Evolutionary conservation across 2,113 vertebrate genomes (phyloP).

Genomic region (Carettochelys insculpta): DNA sequence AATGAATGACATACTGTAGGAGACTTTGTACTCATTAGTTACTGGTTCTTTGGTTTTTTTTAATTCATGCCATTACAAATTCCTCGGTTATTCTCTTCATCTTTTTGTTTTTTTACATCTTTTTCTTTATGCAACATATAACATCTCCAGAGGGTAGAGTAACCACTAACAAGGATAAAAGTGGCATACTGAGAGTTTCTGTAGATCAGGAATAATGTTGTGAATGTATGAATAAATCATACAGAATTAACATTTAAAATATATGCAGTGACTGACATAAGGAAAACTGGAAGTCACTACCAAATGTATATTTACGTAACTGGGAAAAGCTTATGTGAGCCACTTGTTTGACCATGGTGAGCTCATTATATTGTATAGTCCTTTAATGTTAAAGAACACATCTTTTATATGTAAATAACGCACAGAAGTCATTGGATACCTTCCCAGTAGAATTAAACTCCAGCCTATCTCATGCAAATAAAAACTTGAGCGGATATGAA

Average conservation of each 20-base stretch:
- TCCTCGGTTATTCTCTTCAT: background rate
- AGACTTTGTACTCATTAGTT: constrained; percentile 60
- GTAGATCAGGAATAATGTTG: background rate
- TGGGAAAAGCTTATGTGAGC: background rate
- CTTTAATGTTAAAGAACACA: background rate
- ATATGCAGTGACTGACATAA: background rate
- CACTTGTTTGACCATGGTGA: constrained; percentile 12
- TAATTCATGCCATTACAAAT: constrained; percentile 30
- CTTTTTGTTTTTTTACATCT: background rate
- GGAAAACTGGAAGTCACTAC: constrained; percentile 41
- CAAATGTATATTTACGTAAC: constrained; percentile 24
- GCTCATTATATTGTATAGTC: background rate
- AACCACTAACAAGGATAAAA: background rate
- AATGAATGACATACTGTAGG: constrained; percentile 65
- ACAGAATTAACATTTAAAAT: constrained; percentile 29
- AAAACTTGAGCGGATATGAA: constrained; percentile 5
- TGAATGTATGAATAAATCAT: constrained; percentile 8
- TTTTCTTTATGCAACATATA: background rate
- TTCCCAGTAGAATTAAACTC: constrained; percentile 14
- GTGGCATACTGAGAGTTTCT: background rate
- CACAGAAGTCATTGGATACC: background rate
- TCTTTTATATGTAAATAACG: constrained; percentile 53
- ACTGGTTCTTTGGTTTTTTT: constrained; percentile 24
- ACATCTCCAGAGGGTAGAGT: background rate
- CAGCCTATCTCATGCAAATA: background rate